Conservation (phyloP, 2,113 vertebrate genomes). For the Arenaria interpres region DNA sequence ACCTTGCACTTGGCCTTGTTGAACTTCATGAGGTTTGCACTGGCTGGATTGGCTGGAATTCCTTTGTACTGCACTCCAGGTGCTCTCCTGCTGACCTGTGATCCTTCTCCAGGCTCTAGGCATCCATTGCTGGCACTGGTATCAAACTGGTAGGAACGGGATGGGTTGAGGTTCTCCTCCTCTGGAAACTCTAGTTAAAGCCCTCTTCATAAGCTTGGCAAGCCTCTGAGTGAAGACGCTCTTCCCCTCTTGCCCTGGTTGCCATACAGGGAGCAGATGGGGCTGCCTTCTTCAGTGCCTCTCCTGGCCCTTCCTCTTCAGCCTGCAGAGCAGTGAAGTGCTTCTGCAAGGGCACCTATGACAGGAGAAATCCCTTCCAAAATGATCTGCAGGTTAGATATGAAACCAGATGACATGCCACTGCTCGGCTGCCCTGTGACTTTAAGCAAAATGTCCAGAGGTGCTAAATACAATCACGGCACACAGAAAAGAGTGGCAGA, state of each 20-base stretch:
- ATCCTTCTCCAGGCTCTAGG: not conserved
- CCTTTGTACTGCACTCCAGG: not conserved
- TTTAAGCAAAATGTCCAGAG: not conserved
- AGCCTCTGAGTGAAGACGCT: not conserved
- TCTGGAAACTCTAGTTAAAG: not conserved
- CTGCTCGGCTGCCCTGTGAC: not conserved
- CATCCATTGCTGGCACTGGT: not conserved
- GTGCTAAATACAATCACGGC: not conserved
- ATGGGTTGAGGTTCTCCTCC: not conserved
- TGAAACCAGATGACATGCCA: not conserved
- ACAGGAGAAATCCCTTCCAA: conserved; percentile 6
- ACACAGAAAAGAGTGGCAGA: not conserved
- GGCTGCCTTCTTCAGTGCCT: not conserved
- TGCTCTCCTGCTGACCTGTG: not conserved
- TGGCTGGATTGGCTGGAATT: not conserved
- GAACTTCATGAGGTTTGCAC: not conserved
- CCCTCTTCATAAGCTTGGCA: not conserved
- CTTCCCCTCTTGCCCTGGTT: not conserved
- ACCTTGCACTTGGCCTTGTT: not conserved
- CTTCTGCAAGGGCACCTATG: not conserved
- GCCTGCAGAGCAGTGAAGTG: not conserved
- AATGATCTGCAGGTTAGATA: not conserved
- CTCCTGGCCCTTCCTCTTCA: not conserved
- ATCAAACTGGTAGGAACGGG: not conserved
- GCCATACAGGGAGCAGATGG: not conserved